phyloP scores from a whole-genome alignment of 2,888 invertebrate species.

The Pyralis farinalis region DNA sequence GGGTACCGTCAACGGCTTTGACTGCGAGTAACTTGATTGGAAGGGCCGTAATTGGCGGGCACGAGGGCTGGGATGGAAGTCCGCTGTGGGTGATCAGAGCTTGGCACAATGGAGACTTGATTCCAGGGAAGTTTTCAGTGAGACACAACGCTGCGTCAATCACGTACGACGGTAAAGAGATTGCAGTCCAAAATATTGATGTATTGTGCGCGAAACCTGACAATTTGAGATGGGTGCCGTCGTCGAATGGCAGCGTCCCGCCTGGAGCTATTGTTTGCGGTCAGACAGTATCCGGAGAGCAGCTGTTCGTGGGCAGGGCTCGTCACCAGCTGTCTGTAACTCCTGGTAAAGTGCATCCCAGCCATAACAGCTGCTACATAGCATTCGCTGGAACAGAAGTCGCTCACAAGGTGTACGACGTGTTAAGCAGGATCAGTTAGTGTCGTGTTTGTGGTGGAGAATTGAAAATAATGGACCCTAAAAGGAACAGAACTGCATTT shows the following conservation, averaged over 20 bases:
- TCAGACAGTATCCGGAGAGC: conserved; percentile 65
- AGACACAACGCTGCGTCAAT: conserved; percentile 65
- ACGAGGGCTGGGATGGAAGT: conserved; percentile 74
- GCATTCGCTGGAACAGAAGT: conserved; percentile 64
- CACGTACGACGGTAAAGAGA: conserved; percentile 60
- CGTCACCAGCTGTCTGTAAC: conserved; percentile 78
- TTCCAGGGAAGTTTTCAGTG: conserved; percentile 71
- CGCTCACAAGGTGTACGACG: conserved; percentile 65
- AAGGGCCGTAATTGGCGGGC: conserved; percentile 65
- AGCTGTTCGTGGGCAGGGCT: conserved; percentile 78
- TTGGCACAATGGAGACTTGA: conserved; percentile 65
- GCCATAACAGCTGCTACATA: conserved; percentile 63
- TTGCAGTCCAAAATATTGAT: conserved; percentile 68
- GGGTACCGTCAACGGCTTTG: conserved; percentile 62
- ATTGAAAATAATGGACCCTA: no score
- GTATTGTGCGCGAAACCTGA: conserved; percentile 60
- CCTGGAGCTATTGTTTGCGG: conserved; percentile 79
- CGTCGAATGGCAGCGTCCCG: conserved; percentile 74
- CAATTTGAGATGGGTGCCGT: conserved; percentile 73
- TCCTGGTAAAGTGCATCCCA: conserved; percentile 79
- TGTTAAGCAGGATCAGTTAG: conserved; percentile 59
- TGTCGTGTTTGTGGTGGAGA: no score
- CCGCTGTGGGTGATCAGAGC: conserved; percentile 71
- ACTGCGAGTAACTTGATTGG: conserved; percentile 53
- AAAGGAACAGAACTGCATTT: no score